Conservation (phyloP, 2,797 vertebrate genomes). For the Molossus molossus region DNA sequence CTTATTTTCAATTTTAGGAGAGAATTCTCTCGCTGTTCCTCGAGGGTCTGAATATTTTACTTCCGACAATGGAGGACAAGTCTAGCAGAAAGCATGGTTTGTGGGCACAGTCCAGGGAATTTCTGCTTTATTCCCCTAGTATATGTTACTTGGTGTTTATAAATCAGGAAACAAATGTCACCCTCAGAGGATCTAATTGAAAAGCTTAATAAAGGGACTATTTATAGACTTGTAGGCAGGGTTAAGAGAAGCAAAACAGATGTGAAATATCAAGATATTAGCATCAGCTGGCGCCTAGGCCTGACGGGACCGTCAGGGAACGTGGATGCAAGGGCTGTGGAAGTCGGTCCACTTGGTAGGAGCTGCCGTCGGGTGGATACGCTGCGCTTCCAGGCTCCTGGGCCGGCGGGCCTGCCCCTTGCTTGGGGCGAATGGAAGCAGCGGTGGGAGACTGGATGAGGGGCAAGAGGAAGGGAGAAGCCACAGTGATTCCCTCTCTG, state of each 20-base stretch:
- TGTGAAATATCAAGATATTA: too few species aligned
- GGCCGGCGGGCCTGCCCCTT: neutral
- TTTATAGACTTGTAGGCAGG: neutral
- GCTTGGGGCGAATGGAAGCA: neutral
- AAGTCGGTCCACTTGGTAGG: neutral
- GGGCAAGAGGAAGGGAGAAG: neutral
- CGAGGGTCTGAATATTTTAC: neutral
- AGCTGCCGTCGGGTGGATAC: neutral
- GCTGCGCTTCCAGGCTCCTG: neutral
- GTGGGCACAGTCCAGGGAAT: neutral
- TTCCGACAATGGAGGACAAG: neutral
- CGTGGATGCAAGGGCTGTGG: neutral
- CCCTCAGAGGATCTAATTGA: neutral
- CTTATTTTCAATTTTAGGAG: constrained; percentile 31
- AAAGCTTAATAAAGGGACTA: neutral
- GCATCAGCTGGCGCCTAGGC: neutral
- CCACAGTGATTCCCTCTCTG: neutral
- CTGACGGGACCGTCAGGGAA: neutral
- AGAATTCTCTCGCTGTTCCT: neutral
- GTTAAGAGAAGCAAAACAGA: neutral
- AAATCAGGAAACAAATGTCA: constrained; percentile 21
- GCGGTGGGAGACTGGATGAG: neutral
- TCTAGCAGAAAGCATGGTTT: constrained; percentile 1
- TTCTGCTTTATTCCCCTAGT: neutral
- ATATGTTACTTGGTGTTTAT: neutral